Evolutionary conservation across 2,797 vertebrate species (phyloP).

Genomic region (Buceros bicornis): DNA sequence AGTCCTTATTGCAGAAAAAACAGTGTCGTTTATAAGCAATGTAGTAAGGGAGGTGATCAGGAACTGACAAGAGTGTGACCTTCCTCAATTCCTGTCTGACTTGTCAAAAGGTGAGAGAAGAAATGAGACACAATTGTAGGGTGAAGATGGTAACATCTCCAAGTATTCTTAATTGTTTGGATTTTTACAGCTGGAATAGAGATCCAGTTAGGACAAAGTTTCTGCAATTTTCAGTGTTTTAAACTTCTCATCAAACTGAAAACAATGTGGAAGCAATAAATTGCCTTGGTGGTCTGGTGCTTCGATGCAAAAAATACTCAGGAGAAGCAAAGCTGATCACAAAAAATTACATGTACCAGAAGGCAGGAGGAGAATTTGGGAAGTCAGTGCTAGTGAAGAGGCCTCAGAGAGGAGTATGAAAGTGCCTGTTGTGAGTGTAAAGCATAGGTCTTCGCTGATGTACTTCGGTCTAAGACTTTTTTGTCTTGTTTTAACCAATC

Average conservation of each 20-base stretch:
- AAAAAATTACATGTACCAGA: background rate
- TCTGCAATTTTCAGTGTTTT: background rate
- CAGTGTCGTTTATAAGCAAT: background rate
- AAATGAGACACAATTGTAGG: background rate
- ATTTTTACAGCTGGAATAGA: background rate
- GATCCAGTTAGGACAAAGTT: background rate
- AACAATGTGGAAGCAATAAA: background rate
- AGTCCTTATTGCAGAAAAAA: background rate
- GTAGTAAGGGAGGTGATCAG: background rate
- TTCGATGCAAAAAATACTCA: background rate
- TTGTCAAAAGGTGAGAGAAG: background rate
- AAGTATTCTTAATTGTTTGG: background rate
- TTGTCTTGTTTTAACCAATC: background rate
- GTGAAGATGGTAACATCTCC: background rate
- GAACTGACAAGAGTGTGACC: background rate
- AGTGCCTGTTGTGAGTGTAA: background rate
- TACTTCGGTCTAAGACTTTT: background rate
- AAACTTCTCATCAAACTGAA: background rate
- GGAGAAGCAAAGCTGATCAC: background rate
- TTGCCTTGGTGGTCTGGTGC: background rate
- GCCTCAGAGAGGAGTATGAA: background rate
- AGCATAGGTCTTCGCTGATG: accelerated
- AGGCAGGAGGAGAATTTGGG: background rate
- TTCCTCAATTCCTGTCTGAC: background rate
- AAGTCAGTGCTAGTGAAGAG: background rate